Evolutionary conservation across 2,888 invertebrate species (phyloP).

Genomic region (Cloeon dipterum): DNA sequence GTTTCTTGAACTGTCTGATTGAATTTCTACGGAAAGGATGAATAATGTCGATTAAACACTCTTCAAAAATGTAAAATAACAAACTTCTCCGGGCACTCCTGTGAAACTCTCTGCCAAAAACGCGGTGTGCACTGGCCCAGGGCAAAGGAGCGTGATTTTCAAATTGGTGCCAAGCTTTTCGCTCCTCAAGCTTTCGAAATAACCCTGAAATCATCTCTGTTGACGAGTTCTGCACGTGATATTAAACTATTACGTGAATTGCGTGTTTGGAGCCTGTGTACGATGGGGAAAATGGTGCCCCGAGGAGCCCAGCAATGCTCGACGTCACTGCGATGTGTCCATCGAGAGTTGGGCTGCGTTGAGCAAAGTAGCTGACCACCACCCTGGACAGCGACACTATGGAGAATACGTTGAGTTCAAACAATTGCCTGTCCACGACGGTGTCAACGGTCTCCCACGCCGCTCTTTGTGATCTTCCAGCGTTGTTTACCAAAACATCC

Average conservation of each 20-base stretch:
- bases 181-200: conserved; percentile 34
- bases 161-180: conserved; percentile 36
- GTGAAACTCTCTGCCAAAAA: conserved; percentile 46
- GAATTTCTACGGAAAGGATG: conserved; percentile 13
- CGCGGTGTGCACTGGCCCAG: conserved; percentile 52
- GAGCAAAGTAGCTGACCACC: conserved; percentile 37
- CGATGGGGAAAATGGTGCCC: conserved; percentile 38
- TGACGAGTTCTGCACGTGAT: conserved; percentile 2
- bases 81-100: conserved; percentile 30
- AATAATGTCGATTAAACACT: not conserved
- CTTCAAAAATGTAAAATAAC: not conserved
- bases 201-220: conserved; percentile 29
- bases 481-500: conserved; percentile 60
- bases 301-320: conserved; percentile 44
- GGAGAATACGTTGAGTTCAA: conserved; percentile 56
- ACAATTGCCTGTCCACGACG: conserved; percentile 45
- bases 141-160: conserved; percentile 42
- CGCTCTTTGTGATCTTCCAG: conserved; percentile 56
- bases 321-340: conserved; percentile 57
- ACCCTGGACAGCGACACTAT: conserved; percentile 42
- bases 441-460: conserved; percentile 43
- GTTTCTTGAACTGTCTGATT: conserved; percentile 12
- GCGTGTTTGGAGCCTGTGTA: conserved; percentile 58
- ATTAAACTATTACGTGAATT: conserved; percentile 29
- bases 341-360: conserved; percentile 14